Evolutionary conservation across 1,140 invertebrate genomes (phyloP).

Genomic region (Hypothenemus hampei): DNA sequence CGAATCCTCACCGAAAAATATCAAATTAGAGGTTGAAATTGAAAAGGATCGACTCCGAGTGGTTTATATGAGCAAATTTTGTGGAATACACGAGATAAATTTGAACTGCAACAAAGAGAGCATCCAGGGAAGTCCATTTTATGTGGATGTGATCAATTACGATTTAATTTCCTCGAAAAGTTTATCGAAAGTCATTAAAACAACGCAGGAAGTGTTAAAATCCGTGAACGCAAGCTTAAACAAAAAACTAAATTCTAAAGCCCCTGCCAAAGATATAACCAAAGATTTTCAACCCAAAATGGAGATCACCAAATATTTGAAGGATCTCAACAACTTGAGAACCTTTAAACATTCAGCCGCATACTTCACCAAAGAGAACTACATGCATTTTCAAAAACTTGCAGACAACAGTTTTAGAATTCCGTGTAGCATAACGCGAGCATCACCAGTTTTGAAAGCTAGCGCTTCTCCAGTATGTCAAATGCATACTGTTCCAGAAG

Average conservation of each 20-base stretch:
- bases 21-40: conserved; percentile 32
- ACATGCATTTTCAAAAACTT: conserved; percentile 14
- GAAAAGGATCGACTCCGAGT: conserved; percentile 37
- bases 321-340: not conserved
- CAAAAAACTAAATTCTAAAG: too few relatives aligned
- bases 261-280: too few relatives aligned
- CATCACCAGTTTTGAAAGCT: not conserved
- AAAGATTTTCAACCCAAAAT: too few relatives aligned
- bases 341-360: not conserved
- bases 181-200: too few relatives aligned
- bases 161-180: not conserved
- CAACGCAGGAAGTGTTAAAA: too few relatives aligned
- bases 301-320: conserved; percentile 16
- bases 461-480: conserved; percentile 37
- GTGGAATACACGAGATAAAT: conserved; percentile 39
- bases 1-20: conserved; percentile 8
- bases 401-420: conserved; percentile 12
- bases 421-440: conserved; percentile 13
- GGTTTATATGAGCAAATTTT: conserved; percentile 35
- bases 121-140: conserved; percentile 37
- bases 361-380: conserved; percentile 7
- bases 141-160: conserved; percentile 29
- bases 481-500: conserved; percentile 35
- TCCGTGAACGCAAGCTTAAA: too few relatives aligned
- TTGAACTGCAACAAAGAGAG: conserved; percentile 35